Evolutionary conservation across 2,888 invertebrate species (phyloP).

Genomic region (Noctua janthe): DNA sequence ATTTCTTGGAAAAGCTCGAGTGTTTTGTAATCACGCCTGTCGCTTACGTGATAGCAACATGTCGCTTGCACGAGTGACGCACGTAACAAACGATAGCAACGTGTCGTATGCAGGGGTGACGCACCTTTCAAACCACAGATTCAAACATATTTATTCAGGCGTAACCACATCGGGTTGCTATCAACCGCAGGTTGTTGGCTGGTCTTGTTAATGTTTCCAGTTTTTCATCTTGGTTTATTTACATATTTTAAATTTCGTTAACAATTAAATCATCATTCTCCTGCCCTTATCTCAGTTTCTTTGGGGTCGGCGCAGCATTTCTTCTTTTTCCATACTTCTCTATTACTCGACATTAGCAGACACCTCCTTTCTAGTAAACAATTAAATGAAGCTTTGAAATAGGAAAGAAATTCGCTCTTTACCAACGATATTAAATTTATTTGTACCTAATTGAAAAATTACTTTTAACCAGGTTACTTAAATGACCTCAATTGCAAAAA

Average conservation of each 20-base stretch:
- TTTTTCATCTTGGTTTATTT: not conserved
- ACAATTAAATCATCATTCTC: not conserved
- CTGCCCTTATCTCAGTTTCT: not conserved
- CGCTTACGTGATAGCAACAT: slow-evolving; percentile 22
- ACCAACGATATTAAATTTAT: not conserved
- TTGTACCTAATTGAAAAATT: not conserved
- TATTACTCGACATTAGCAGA: not conserved
- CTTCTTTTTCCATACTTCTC: not conserved
- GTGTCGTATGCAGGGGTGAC: slow-evolving; percentile 16
- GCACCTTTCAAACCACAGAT: not conserved
- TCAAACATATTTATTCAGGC: slow-evolving; percentile 36
- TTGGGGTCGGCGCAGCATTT: not conserved
- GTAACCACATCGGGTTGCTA: slow-evolving; percentile 6
- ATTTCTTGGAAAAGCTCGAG: not conserved
- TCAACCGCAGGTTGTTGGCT: not conserved
- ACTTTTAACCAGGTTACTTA: not conserved
- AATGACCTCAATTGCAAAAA: not conserved
- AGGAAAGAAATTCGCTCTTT: not conserved
- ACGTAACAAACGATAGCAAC: not conserved
- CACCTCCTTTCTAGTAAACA: not conserved
- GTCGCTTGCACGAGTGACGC: not conserved
- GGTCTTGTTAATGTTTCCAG: not conserved
- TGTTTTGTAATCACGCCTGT: not conserved
- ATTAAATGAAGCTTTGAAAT: not conserved
- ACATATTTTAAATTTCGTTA: not conserved